These are phyloP conservation scores for Ornithorhynchus anatinus DNA, from an alignment of 2,113 vertebrate species.

Conservation along the genomic window DNA sequence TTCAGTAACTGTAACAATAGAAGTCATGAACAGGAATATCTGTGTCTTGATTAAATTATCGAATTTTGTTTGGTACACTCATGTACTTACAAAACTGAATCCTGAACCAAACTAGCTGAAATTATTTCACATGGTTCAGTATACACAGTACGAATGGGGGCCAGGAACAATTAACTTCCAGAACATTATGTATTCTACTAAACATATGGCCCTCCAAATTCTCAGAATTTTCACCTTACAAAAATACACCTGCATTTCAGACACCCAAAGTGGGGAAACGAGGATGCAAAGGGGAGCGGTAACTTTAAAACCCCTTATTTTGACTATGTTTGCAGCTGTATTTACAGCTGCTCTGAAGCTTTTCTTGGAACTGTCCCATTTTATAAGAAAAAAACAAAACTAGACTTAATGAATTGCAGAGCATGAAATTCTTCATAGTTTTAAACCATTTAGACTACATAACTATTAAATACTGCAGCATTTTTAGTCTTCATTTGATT, in stretches of 20 bases:
- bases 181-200: slow-evolving; percentile 11
- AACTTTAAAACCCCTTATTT: slow-evolving; percentile 34
- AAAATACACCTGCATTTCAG: slow-evolving; percentile 40
- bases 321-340: slow-evolving; percentile 52
- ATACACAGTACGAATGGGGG: neutral
- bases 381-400: neutral
- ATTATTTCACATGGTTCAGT: neutral
- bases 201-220: slow-evolving; percentile 23
- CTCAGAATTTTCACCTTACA: slow-evolving; percentile 9
- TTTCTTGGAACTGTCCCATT: slow-evolving; percentile 25
- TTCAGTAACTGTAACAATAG: neutral
- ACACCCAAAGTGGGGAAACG: slow-evolving; percentile 16
- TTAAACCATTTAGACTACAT: slow-evolving; percentile 17
- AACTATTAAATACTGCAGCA: neutral
- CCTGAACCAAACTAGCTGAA: neutral
- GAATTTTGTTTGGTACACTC: neutral
- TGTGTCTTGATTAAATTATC: neutral
- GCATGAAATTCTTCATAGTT: slow-evolving; percentile 2
- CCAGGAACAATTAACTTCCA: too few species aligned
- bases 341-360: slow-evolving; percentile 43
- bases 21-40: neutral
- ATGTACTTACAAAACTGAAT: slow-evolving; percentile 16
- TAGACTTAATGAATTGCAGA: slow-evolving; percentile 16
- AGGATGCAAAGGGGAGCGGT: slow-evolving; percentile 7
- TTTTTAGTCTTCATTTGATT: neutral